Percentiles rank a stretch among this genome's conserved stretches.
phyloP scores from a whole-genome alignment of 2,113 vertebrate genomes.

The Rhynchopsitta pachyrhyncha region DNA sequence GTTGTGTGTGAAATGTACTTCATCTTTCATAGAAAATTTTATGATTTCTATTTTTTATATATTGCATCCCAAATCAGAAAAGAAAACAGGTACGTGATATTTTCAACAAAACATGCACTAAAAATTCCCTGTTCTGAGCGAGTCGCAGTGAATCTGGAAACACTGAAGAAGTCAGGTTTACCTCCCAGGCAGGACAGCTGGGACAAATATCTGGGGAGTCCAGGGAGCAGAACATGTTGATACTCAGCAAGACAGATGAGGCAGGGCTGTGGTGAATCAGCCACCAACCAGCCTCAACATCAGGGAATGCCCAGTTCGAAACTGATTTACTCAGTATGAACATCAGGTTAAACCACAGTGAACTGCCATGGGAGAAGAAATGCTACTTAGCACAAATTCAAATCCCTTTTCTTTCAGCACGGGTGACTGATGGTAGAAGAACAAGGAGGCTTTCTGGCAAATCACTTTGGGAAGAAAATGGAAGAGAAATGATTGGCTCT shows the following conservation, averaged over 20 bases:
- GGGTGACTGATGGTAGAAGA: not conserved
- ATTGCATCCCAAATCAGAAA: not conserved
- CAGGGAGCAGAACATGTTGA: not conserved
- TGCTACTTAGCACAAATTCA: not conserved
- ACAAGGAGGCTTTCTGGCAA: not conserved
- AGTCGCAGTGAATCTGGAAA: not conserved
- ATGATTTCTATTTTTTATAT: not conserved
- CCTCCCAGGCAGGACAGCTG: not conserved
- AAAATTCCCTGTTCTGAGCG: not conserved
- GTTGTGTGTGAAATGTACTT: not conserved
- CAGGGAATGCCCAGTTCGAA: not conserved
- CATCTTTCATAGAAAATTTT: not conserved
- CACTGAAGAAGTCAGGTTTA: not conserved
- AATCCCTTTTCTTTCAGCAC: not conserved
- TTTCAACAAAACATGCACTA: not conserved
- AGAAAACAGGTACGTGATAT: not conserved
- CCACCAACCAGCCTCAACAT: not conserved
- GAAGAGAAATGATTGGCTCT: not conserved
- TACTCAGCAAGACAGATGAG: not conserved
- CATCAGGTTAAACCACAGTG: not conserved
- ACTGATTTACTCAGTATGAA: not conserved
- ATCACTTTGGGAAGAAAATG: not conserved
- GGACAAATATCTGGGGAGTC: not conserved
- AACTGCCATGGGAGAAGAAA: not conserved
- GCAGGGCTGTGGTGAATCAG: not conserved